A percentile compares a stretch with the other conserved stretches of the same genome.
Evolutionary conservation across 2,113 vertebrate species (phyloP).

Genomic region (Macrotus californicus): DNA sequence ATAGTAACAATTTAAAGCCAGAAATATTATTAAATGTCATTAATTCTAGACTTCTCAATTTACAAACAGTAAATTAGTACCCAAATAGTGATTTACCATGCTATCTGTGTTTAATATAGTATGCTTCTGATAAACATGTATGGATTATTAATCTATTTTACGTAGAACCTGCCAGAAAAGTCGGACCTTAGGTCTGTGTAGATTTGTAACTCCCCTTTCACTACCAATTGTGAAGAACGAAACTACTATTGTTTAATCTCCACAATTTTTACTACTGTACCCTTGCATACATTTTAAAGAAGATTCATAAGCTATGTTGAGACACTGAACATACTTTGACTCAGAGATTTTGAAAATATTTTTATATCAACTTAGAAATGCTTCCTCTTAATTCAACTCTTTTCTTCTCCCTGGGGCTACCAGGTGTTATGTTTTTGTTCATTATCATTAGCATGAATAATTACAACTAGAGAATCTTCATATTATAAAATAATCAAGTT

Average conservation of each 20-base stretch:
- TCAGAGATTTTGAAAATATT: background rate
- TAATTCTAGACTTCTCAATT: background rate
- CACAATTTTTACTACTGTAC: background rate
- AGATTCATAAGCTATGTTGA: background rate
- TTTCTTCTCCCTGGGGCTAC: background rate
- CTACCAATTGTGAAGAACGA: background rate
- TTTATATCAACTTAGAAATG: background rate
- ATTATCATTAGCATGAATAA: background rate
- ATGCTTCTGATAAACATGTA: background rate
- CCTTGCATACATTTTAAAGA: background rate
- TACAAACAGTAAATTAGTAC: background rate
- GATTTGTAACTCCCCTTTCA: background rate
- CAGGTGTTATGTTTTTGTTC: background rate
- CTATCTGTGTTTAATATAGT: background rate
- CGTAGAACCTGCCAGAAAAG: background rate
- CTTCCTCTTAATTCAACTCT: background rate
- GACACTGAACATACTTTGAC: background rate
- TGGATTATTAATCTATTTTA: background rate
- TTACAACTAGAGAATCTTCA: background rate
- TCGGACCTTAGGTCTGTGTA: background rate
- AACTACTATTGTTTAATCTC: background rate
- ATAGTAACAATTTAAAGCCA: background rate
- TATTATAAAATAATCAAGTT: background rate
- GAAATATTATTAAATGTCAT: background rate
- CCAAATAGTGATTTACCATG: background rate